Conservation (phyloP, 1,140 invertebrate species). For the Plectrocnemia conspersa region DNA sequence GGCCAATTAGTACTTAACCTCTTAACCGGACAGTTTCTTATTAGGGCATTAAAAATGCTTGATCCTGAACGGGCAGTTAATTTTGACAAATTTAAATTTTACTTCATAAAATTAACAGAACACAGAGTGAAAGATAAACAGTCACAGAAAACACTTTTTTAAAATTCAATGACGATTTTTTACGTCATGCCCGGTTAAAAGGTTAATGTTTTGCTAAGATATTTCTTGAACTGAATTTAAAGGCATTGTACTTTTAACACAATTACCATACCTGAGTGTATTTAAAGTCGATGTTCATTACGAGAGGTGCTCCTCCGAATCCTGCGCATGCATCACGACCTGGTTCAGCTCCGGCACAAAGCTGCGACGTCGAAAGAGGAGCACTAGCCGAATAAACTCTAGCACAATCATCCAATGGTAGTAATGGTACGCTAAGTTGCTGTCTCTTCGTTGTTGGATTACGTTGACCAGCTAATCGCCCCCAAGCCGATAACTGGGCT, state of each 20-base stretch:
- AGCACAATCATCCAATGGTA: conserved; percentile 50
- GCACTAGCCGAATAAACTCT: conserved; percentile 52
- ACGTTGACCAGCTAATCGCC: conserved; percentile 43
- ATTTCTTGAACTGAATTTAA: too few species aligned
- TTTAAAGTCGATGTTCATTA: conserved; percentile 53
- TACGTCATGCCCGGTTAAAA: too few species aligned
- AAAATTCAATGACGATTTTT: too few species aligned
- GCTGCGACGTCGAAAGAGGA: conserved; percentile 56
- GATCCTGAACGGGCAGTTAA: too few species aligned
- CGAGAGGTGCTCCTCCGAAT: conserved; percentile 63
- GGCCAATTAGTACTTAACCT: too few species aligned
- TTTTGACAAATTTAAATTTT: background rate
- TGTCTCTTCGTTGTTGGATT: conserved; percentile 44
- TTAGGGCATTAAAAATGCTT: too few species aligned
- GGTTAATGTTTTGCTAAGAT: too few species aligned
- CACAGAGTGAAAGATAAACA: too few species aligned
- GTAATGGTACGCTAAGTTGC: conserved; percentile 52
- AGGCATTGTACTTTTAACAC: too few species aligned
- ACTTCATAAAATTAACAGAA: too few species aligned
- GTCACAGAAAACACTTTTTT: too few species aligned
- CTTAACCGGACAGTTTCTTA: too few species aligned
- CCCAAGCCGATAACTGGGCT: conserved; percentile 51
- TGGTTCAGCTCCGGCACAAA: conserved; percentile 64
- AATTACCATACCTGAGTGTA: conserved; percentile 60
- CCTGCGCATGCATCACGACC: conserved; percentile 64